These are phyloP conservation scores for Gryllus bimaculatus DNA, from an alignment of 1,140 invertebrate species.

Conservation along the genomic window DNA sequence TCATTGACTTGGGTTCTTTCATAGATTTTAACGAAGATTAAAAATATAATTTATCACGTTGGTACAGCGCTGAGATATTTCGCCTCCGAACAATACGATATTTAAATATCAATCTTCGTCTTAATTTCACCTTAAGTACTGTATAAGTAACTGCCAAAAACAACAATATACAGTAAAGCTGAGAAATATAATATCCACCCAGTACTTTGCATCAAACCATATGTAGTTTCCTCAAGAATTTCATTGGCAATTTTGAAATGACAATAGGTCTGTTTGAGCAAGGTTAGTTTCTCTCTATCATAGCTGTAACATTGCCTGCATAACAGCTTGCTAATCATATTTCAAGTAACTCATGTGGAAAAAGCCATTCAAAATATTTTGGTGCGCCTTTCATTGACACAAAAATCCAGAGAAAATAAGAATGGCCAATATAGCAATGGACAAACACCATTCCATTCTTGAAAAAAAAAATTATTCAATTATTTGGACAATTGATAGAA, in stretches of 20 bases:
- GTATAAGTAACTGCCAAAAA: not conserved
- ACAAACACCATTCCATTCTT: conserved; percentile 73
- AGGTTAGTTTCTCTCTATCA: conserved; percentile 50
- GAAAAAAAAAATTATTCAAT: conserved; percentile 27
- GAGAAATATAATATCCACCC: conserved; percentile 48
- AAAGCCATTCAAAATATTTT: conserved; percentile 65
- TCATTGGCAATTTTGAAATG: conserved; percentile 58
- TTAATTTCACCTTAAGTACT: not conserved
- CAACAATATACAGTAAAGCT: conserved; percentile 43
- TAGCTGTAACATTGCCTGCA: conserved; percentile 63
- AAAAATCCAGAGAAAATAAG: conserved; percentile 85
- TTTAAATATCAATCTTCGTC: not conserved
- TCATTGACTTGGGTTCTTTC: no score
- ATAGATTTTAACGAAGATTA: no score
- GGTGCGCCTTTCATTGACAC: conserved; percentile 75
- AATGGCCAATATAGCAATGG: conserved; percentile 77
- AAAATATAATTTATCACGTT: no score
- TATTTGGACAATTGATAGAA: not conserved
- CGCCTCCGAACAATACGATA: no score
- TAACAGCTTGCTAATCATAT: conserved; percentile 49
- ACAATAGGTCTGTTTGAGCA: conserved; percentile 57
- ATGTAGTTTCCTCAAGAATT: conserved; percentile 59
- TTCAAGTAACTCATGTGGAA: conserved; percentile 71
- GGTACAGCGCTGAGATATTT: no score
- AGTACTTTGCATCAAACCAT: conserved; percentile 62